Percentiles rank a stretch among this genome's conserved stretches.
phyloP scores from a whole-genome alignment of 2,888 invertebrate genomes.

The Hecatera dysodea region DNA sequence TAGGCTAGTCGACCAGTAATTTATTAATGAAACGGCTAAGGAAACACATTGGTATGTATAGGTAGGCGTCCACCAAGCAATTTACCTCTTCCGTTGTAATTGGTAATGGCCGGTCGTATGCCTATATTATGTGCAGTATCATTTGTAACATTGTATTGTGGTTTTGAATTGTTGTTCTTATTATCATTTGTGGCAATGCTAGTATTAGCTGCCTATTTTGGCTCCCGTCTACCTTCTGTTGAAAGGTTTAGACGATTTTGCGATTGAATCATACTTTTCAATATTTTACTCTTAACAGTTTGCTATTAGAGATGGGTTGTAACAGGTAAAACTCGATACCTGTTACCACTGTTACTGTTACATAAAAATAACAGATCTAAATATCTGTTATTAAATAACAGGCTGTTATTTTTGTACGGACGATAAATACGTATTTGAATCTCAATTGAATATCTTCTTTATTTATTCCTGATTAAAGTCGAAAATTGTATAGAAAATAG shows the following conservation, averaged over 20 bases:
- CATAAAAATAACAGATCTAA: too few relatives aligned
- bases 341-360: too few relatives aligned
- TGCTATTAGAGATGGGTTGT: too few relatives aligned
- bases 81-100: conserved; percentile 67
- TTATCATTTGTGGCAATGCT: neutral
- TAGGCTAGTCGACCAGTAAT: conserved; percentile 40
- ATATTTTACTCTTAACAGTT: neutral
- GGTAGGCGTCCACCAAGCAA: conserved; percentile 69
- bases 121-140: conserved; percentile 28
- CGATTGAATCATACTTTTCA: neutral
- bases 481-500: too few relatives aligned
- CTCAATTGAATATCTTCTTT: too few relatives aligned
- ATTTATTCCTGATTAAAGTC: too few relatives aligned
- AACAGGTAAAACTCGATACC: too few relatives aligned
- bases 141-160: conserved; percentile 11
- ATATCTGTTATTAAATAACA: too few relatives aligned
- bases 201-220: neutral
- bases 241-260: neutral
- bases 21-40: conserved; percentile 65
- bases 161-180: conserved; percentile 15
- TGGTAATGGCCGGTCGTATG: conserved; percentile 52
- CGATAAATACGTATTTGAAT: too few relatives aligned
- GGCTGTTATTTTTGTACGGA: too few relatives aligned
- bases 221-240: neutral
- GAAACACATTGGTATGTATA: conserved; percentile 60